Conservation (phyloP, 2,113 vertebrate genomes). For the Ptyas mucosa region DNA sequence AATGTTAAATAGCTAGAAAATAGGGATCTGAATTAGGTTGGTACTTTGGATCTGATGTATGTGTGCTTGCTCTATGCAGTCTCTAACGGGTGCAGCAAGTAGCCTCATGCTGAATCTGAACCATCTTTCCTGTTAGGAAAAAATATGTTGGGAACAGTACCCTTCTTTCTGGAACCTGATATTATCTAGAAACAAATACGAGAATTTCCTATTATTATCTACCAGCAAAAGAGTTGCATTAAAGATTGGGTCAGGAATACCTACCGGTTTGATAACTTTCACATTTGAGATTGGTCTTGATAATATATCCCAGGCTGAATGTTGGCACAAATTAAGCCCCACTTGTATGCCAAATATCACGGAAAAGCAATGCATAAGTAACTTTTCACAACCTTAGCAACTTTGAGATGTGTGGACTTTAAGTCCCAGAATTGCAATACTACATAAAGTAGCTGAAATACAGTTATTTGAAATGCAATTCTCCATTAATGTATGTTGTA, state of each 20-base stretch:
- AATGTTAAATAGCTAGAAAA: neutral
- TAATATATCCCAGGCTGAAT: neutral
- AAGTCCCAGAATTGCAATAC: neutral
- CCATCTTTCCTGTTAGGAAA: neutral
- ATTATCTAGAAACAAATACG: neutral
- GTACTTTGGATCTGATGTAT: neutral
- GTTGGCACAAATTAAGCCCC: neutral
- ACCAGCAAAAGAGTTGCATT: neutral
- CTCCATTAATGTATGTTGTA: neutral
- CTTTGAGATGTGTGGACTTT: neutral
- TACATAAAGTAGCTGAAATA: neutral
- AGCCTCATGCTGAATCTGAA: neutral
- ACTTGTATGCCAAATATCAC: neutral
- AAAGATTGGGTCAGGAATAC: neutral
- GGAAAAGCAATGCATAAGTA: neutral
- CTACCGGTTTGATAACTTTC: neutral
- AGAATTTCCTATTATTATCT: neutral
- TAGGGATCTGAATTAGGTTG: neutral
- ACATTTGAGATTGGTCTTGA: neutral
- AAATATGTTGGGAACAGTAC: neutral
- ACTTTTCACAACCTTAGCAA: neutral
- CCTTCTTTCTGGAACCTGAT: neutral
- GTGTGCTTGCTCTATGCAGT: neutral
- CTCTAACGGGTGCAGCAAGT: neutral
- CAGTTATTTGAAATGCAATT: neutral